These are phyloP conservation scores for Varecia variegata DNA, from an alignment of 2,797 vertebrate genomes.

Conservation along the genomic window DNA sequence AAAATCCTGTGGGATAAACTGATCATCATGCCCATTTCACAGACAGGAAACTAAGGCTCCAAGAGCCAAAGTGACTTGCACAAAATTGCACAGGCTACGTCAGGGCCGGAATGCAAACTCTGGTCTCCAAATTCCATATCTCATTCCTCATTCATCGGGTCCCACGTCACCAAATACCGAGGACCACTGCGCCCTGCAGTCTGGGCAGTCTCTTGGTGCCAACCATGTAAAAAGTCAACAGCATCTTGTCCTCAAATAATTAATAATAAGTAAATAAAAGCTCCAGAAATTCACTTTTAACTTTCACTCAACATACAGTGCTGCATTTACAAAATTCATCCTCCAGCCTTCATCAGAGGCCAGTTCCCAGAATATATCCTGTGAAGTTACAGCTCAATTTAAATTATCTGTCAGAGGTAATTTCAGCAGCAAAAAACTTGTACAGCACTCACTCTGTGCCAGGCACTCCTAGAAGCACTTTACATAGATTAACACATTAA, in stretches of 20 bases:
- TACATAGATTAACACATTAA: not conserved
- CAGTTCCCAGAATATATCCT: not conserved
- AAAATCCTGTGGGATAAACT: not conserved
- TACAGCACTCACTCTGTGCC: not conserved
- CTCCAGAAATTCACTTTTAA: not conserved
- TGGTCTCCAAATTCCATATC: not conserved
- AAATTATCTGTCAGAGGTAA: not conserved
- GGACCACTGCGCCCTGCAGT: not conserved
- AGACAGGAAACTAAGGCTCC: not conserved
- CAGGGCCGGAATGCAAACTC: not conserved
- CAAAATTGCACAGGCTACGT: not conserved
- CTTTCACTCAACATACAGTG: not conserved
- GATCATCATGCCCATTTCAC: not conserved
- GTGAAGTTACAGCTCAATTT: not conserved
- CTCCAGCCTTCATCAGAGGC: not conserved
- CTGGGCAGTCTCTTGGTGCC: not conserved
- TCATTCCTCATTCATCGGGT: not conserved
- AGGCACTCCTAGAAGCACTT: not conserved
- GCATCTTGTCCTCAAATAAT: not conserved
- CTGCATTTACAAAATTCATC: not conserved
- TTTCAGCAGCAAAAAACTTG: not conserved
- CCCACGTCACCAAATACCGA: not conserved
- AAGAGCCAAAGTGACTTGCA: accelerated
- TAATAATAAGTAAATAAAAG: not conserved
- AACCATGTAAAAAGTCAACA: not conserved